A percentile compares a stretch with the other conserved stretches of the same genome.
phyloP scores from a whole-genome alignment of 2,113 vertebrate species.

The Glaucomys volans region DNA sequence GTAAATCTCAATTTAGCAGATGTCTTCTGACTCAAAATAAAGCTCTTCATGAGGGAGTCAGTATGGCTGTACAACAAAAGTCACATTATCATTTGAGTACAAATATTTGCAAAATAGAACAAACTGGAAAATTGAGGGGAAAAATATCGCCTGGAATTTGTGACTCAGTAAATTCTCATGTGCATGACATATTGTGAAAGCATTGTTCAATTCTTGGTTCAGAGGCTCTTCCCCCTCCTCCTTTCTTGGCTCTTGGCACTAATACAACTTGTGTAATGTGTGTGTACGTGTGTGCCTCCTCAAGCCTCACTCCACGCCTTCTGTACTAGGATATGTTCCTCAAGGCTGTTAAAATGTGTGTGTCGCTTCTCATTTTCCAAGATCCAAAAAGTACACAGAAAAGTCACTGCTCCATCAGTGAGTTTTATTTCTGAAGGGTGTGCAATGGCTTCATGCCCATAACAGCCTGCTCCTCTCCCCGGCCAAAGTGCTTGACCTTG shows the following conservation, averaged over 20 bases:
- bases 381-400: not conserved
- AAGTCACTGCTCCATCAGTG: not conserved
- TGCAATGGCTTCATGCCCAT: not conserved
- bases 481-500: not conserved
- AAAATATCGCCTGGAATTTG: constrained; percentile 51
- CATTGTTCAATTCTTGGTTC: constrained; percentile 48
- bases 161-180: constrained; percentile 70
- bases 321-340: not conserved
- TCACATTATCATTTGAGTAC: not conserved
- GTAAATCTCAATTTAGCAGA: constrained; percentile 59
- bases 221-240: not conserved
- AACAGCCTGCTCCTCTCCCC: not conserved
- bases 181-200: constrained; percentile 60
- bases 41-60: constrained; percentile 55
- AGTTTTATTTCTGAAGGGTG: not conserved
- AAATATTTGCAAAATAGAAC: constrained; percentile 81
- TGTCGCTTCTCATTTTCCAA: not conserved
- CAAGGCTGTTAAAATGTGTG: not conserved
- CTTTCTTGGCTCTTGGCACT: constrained; percentile 10
- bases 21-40: constrained; percentile 45
- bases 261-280: not conserved
- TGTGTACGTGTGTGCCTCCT: not conserved
- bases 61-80: not conserved
- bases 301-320: not conserved
- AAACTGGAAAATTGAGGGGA: constrained; percentile 57